These are phyloP conservation scores for Tiliacea citrago DNA, from an alignment of 2,888 invertebrate genomes.

Conservation along the genomic window DNA sequence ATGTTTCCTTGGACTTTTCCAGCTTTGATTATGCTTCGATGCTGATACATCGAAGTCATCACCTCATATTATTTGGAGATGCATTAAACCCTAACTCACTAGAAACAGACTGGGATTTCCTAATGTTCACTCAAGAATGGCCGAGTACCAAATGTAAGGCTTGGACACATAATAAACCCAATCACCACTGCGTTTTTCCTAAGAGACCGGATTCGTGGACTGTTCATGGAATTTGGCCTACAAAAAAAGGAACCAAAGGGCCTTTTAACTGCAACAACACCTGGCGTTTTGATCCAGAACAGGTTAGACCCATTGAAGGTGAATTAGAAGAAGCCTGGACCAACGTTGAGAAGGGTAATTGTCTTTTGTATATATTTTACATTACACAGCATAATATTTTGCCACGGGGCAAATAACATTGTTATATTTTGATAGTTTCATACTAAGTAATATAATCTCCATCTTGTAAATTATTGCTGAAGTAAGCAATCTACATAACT, in stretches of 20 bases:
- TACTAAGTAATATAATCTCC: background rate
- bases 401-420: background rate
- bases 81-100: slow-evolving; percentile 18
- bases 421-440: background rate
- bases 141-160: slow-evolving; percentile 90
- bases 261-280: slow-evolving; percentile 94
- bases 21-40: slow-evolving; percentile 62
- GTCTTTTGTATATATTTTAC: background rate
- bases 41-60: slow-evolving; percentile 20
- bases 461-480: slow-evolving; percentile 5
- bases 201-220: slow-evolving; percentile 92
- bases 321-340: slow-evolving; percentile 92
- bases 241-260: slow-evolving; percentile 92
- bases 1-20: slow-evolving; percentile 47
- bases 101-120: slow-evolving; percentile 92
- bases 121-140: slow-evolving; percentile 91
- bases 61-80: slow-evolving; percentile 8
- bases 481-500: slow-evolving; percentile 14
- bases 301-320: slow-evolving; percentile 90
- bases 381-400: background rate
- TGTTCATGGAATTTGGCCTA: slow-evolving; percentile 96
- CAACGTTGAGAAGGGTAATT: slow-evolving; percentile 92
- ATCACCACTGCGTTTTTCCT: slow-evolving; percentile 92
- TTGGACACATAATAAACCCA: slow-evolving; percentile 91
- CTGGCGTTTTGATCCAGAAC: slow-evolving; percentile 92